Conservation (phyloP, 2,797 vertebrate genomes). For the Knipowitschia caucasica region DNA sequence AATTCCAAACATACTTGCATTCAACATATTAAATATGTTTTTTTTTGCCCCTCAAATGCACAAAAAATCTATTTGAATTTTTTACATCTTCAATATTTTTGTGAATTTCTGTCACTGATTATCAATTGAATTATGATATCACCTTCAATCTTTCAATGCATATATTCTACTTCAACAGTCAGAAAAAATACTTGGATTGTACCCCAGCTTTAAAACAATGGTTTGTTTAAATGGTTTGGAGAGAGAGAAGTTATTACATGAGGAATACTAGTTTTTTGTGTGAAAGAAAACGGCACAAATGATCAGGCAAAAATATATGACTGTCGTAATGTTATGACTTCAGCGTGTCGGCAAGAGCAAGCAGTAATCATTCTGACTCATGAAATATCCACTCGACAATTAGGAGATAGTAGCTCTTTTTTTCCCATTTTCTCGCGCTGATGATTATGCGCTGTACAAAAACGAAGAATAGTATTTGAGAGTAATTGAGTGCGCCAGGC, state of each 20-base stretch:
- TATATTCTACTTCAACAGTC: too few relatives aligned
- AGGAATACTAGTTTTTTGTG: neutral
- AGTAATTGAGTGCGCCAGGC: constrained; percentile 39
- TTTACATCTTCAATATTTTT: too few relatives aligned
- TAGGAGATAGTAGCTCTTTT: neutral
- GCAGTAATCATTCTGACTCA: neutral
- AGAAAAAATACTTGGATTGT: too few relatives aligned
- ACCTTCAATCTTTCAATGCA: too few relatives aligned
- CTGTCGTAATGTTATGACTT: neutral
- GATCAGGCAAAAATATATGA: neutral
- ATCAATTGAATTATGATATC: too few relatives aligned
- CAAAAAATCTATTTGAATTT: too few relatives aligned
- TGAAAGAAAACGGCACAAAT: neutral
- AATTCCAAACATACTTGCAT: too few relatives aligned
- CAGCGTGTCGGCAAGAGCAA: neutral
- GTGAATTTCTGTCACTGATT: too few relatives aligned
- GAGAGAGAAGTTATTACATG: neutral
- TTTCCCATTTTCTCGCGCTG: constrained; percentile 11
- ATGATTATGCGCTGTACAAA: neutral
- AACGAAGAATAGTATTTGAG: constrained; percentile 31
- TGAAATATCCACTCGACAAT: constrained; percentile 1
- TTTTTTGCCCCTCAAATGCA: too few relatives aligned
- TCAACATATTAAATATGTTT: too few relatives aligned
- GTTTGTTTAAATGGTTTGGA: too few relatives aligned
- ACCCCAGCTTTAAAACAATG: too few relatives aligned